A percentile compares a stretch with the other conserved stretches of the same genome.
Evolutionary conservation across 92 coral and sea anemone genomes (phyloP).

Genomic region (Parazoanthus atlanticus): DNA sequence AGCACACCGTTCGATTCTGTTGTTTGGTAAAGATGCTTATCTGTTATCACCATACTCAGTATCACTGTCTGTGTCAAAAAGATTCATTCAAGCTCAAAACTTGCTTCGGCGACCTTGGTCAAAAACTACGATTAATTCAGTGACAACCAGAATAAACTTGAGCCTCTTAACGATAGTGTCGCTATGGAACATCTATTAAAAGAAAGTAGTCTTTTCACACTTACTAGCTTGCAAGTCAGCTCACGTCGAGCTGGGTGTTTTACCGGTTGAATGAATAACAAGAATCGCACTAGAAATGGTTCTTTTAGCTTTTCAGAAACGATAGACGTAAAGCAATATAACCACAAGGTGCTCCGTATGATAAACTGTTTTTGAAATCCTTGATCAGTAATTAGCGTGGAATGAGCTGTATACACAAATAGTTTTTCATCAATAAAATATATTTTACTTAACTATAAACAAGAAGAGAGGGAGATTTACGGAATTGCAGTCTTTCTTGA

Average conservation of each 20-base stretch:
- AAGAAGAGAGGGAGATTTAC: neutral
- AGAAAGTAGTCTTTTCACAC: neutral
- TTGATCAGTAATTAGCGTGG: slow-evolving; percentile 26
- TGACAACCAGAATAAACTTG: neutral
- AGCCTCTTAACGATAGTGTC: neutral
- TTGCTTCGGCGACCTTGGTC: neutral
- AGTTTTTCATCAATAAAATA: slow-evolving; percentile 7
- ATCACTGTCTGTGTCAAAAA: neutral
- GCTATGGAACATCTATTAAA: neutral
- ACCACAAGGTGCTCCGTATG: slow-evolving; percentile 20
- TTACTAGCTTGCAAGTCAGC: neutral
- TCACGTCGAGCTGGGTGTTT: neutral
- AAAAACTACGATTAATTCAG: neutral
- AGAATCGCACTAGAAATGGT: slow-evolving; percentile 7
- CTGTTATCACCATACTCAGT: neutral
- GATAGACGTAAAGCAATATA: slow-evolving; percentile 5
- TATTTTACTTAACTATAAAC: slow-evolving; percentile 38
- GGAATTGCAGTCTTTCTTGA: neutral
- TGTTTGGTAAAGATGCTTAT: slow-evolving; percentile 16
- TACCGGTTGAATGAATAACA: slow-evolving; percentile 15
- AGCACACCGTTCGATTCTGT: slow-evolving; percentile 16
- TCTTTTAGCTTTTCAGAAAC: slow-evolving; percentile 12
- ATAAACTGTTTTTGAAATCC: slow-evolving; percentile 18
- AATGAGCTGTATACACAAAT: neutral
- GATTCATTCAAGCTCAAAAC: neutral